Percentiles rank a stretch among this genome's conserved stretches.
Conservation (phyloP, 2,888 invertebrate species). For the Chironomus riparius region DNA sequence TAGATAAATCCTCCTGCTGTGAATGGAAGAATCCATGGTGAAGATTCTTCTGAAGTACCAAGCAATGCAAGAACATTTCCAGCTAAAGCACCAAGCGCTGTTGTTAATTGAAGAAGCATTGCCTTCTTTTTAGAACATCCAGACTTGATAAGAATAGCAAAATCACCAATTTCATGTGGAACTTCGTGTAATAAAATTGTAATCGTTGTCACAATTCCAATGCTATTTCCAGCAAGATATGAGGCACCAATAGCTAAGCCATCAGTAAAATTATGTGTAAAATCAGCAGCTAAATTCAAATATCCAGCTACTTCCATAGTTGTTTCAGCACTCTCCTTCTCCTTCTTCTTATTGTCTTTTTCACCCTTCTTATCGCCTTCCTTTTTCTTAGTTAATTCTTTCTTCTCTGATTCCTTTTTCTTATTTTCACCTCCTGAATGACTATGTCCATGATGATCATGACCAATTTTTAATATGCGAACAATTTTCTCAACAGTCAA, state of each 20-base stretch:
- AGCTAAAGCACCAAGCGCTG: slow-evolving; percentile 88
- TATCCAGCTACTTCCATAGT: slow-evolving; percentile 78
- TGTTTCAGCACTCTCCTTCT: slow-evolving; percentile 41
- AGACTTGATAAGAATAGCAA: slow-evolving; percentile 95
- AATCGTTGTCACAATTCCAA: slow-evolving; percentile 84
- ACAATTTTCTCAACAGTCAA: slow-evolving; percentile 89
- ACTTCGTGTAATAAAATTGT: slow-evolving; percentile 97
- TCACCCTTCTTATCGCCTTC: slow-evolving; percentile 34
- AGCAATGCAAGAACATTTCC: slow-evolving; percentile 87
- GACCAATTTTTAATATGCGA: slow-evolving; percentile 72
- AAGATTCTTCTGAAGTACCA: slow-evolving; percentile 65
- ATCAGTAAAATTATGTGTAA: slow-evolving; percentile 98
- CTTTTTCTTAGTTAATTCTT: slow-evolving; percentile 29
- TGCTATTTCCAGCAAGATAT: slow-evolving; percentile 79
- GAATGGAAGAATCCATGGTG: slow-evolving; percentile 89
- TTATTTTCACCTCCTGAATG: slow-evolving; percentile 43
- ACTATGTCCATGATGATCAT: slow-evolving; percentile 66
- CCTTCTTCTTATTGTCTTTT: slow-evolving; percentile 39
- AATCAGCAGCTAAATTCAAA: slow-evolving; percentile 95
- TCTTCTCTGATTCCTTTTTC: slow-evolving; percentile 28
- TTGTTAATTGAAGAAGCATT: slow-evolving; percentile 86
- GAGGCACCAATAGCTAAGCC: slow-evolving; percentile 98
- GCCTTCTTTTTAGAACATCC: slow-evolving; percentile 91
- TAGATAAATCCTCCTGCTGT: slow-evolving; percentile 99
- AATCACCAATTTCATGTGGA: slow-evolving; percentile 99